phyloP scores from a whole-genome alignment of 2,797 vertebrate genomes.

The Ctenochaetus hawaiiensis region DNA sequence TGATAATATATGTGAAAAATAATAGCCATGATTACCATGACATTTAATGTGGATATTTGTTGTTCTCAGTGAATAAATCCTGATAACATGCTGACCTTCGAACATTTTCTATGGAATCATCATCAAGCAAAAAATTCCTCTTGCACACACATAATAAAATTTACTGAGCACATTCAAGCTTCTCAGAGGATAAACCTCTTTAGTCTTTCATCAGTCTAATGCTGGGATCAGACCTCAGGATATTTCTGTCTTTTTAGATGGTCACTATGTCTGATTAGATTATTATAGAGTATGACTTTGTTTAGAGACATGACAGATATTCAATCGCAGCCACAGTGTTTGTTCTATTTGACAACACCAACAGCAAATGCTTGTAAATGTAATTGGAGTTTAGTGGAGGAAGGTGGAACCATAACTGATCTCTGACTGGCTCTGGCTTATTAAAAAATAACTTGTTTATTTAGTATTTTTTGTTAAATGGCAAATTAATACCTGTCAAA shows the following conservation, averaged over 20 bases:
- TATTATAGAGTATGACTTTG: neutral
- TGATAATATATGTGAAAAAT: no score
- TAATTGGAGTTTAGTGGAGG: neutral
- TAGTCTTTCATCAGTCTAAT: neutral
- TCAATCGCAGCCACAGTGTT: neutral
- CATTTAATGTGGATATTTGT: neutral
- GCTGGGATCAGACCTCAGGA: neutral
- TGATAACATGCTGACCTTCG: neutral
- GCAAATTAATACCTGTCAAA: no score
- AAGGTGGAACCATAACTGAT: neutral
- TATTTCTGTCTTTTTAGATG: neutral
- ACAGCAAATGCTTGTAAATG: neutral
- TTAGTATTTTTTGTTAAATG: no score
- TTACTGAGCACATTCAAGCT: neutral
- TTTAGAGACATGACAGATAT: neutral
- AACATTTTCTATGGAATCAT: neutral
- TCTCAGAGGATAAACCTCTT: neutral
- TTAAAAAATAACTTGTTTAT: no score
- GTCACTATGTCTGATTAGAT: neutral
- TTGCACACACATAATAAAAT: neutral
- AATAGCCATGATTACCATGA: neutral
- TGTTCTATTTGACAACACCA: neutral
- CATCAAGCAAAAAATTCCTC: neutral
- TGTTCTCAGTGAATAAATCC: neutral
- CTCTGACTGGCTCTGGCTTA: neutral